phyloP scores from a whole-genome alignment of 2,113 vertebrate species.

The Gnathochromis pfefferi region DNA sequence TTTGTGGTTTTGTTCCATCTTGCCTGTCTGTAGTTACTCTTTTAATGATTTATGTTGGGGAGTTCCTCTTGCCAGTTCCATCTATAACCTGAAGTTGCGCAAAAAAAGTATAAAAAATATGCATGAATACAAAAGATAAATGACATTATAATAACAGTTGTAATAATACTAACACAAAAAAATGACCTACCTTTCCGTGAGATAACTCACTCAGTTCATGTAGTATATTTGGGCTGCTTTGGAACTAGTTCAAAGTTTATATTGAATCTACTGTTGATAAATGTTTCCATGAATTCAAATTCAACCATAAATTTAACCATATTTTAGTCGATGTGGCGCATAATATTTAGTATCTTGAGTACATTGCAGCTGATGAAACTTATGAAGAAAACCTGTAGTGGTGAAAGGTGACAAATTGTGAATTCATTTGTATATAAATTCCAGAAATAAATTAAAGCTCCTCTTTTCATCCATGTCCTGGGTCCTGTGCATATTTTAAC shows the following conservation, averaged over 20 bases:
- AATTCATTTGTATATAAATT: neutral
- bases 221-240: neutral
- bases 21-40: neutral
- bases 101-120: neutral
- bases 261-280: neutral
- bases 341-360: neutral
- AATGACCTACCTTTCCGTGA: neutral
- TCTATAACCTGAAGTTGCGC: neutral
- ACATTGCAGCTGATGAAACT: neutral
- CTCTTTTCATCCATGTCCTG: neutral
- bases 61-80: neutral
- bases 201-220: neutral
- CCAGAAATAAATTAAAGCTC: neutral
- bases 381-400: neutral
- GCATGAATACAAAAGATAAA: neutral
- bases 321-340: neutral
- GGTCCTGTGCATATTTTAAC: neutral
- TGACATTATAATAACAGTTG: neutral
- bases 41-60: neutral
- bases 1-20: neutral
- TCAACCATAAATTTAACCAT: neutral
- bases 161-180: neutral
- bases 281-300: neutral
- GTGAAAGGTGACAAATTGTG: neutral
- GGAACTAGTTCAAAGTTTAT: neutral